A percentile compares a stretch with the other conserved stretches of the same genome.
phyloP scores from a whole-genome alignment of 1,140 invertebrate genomes.

The Pachyrhynchus sulphureomaculatus region DNA sequence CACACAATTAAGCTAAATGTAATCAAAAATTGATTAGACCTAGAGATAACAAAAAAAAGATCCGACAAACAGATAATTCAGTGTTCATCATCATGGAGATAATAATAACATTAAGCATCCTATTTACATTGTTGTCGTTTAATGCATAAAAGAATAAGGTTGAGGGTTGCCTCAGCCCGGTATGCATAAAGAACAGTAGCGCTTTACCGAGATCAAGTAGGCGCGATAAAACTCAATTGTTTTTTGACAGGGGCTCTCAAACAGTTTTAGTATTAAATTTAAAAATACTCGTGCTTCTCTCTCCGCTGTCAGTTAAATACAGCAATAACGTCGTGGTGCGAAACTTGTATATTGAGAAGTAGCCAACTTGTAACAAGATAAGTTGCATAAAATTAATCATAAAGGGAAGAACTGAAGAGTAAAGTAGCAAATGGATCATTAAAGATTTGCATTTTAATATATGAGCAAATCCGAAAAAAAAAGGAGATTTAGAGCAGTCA shows the following conservation, averaged over 20 bases:
- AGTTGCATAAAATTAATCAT: neutral
- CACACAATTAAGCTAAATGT: too few species aligned
- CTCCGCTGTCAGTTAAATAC: too few species aligned
- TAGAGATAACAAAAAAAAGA: neutral
- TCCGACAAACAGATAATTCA: neutral
- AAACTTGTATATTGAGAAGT: neutral
- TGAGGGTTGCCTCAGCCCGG: slow-evolving; percentile 30
- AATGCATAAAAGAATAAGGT: slow-evolving; percentile 30
- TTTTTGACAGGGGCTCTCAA: slow-evolving; percentile 31
- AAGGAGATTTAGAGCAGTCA: too few species aligned
- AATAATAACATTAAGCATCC: slow-evolving; percentile 21
- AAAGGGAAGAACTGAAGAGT: neutral
- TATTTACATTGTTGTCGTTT: slow-evolving; percentile 31
- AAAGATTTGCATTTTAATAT: too few species aligned
- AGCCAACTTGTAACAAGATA: neutral
- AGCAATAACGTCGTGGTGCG: too few species aligned
- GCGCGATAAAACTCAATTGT: slow-evolving; percentile 38
- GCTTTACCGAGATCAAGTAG: slow-evolving; percentile 36
- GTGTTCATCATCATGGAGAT: slow-evolving; percentile 20
- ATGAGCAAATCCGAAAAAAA: too few species aligned
- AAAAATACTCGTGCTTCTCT: too few species aligned
- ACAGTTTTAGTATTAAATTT: too few species aligned
- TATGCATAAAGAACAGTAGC: slow-evolving; percentile 34
- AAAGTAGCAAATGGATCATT: too few species aligned
- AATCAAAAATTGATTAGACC: neutral